Conservation (phyloP, 1,140 invertebrate genomes). For the Heliconius hewitsoni region DNA sequence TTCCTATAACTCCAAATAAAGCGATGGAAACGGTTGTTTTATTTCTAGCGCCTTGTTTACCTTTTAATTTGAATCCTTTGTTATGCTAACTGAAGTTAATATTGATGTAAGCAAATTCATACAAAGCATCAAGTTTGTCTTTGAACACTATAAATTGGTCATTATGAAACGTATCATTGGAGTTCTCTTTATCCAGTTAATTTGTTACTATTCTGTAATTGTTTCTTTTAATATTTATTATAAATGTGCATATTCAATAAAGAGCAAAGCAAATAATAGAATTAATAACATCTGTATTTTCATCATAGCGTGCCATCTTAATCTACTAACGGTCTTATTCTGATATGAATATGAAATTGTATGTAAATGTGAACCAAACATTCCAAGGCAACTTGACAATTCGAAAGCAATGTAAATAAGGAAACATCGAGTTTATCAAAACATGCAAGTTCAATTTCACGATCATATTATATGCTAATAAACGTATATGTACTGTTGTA, state of each 20-base stretch:
- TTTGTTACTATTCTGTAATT: too few relatives aligned
- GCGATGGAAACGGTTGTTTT: constrained; percentile 40
- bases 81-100: constrained; percentile 36
- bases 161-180: background rate
- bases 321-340: constrained; percentile 56
- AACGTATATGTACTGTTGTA: background rate
- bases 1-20: constrained; percentile 49
- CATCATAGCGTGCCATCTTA: constrained; percentile 34
- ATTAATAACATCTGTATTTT: background rate
- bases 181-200: too few relatives aligned
- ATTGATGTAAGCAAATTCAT: constrained; percentile 31
- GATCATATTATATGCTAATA: background rate
- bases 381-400: constrained; percentile 65
- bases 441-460: constrained; percentile 52
- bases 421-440: constrained; percentile 60
- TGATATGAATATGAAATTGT: constrained; percentile 75
- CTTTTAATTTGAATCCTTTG: constrained; percentile 49
- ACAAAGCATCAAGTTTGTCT: constrained; percentile 1
- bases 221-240: background rate
- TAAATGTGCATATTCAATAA: background rate
- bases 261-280: background rate
- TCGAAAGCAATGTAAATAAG: constrained; percentile 64
- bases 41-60: constrained; percentile 44
- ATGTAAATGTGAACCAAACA: constrained; percentile 69
- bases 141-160: background rate